Conservation (phyloP, 92 coral and sea anemone genomes). For the Paramuricea clavata region DNA sequence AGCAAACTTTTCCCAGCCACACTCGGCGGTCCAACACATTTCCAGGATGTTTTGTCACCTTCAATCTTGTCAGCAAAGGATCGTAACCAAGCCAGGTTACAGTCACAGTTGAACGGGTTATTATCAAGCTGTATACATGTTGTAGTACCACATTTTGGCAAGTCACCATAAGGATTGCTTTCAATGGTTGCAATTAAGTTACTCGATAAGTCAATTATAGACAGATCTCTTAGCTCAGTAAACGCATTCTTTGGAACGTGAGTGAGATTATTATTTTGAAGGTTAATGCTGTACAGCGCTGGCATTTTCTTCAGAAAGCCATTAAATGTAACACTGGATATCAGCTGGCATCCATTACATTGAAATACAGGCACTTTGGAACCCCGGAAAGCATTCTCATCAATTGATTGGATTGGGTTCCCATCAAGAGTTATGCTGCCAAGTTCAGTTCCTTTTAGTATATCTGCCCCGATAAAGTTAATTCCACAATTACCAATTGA, state of each 20-base stretch:
- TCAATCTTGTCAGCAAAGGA: background rate
- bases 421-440: background rate
- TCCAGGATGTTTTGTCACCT: background rate
- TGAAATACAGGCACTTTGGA: background rate
- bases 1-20: constrained; percentile 24
- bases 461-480: constrained; percentile 3
- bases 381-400: constrained; percentile 28
- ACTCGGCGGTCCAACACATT: background rate
- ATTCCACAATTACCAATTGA: background rate
- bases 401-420: constrained; percentile 10
- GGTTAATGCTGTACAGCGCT: background rate
- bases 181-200: constrained; percentile 19
- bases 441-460: constrained; percentile 32
- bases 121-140: background rate
- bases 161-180: background rate
- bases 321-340: constrained; percentile 12
- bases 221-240: background rate
- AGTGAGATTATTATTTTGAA: background rate
- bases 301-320: constrained; percentile 11
- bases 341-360: constrained; percentile 10
- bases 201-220: background rate
- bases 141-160: background rate
- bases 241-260: constrained; percentile 3
- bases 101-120: constrained; percentile 44
- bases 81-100: constrained; percentile 15